These are phyloP conservation scores for Aelia acuminata DNA, from an alignment of 2,888 invertebrate species.

Conservation along the genomic window DNA sequence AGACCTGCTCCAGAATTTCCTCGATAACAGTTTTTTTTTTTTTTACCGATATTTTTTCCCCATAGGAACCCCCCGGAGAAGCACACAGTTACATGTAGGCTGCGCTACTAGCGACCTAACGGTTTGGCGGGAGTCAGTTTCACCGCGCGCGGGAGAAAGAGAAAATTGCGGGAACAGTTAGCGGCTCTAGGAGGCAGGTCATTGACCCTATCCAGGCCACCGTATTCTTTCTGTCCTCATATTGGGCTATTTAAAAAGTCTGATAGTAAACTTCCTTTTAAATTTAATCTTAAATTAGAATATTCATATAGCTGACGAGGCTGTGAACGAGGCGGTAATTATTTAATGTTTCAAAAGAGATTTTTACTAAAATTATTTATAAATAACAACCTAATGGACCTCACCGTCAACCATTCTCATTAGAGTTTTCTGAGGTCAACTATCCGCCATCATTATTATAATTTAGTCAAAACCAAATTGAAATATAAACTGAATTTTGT, in stretches of 20 bases:
- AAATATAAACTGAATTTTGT: no score
- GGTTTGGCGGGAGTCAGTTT: slow-evolving; percentile 55
- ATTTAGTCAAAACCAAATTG: no score
- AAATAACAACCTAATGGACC: no score
- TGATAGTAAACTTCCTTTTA: no score
- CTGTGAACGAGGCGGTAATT: no score
- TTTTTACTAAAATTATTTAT: no score
- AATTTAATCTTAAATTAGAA: no score
- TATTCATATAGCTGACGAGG: no score
- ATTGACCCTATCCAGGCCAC: neutral
- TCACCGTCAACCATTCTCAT: no score
- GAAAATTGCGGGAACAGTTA: slow-evolving; percentile 59
- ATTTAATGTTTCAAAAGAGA: no score
- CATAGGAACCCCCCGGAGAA: neutral
- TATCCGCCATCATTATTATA: no score
- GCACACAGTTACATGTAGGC: neutral
- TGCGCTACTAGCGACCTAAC: slow-evolving; percentile 35
- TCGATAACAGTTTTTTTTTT: neutral
- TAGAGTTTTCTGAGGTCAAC: no score
- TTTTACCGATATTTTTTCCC: neutral
- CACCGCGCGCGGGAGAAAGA: slow-evolving; percentile 57
- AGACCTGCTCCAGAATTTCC: neutral
- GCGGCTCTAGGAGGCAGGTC: slow-evolving; percentile 48
- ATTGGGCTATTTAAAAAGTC: neutral
- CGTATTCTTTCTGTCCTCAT: neutral